Conservation (phyloP, 2,797 vertebrate species). For the Megaceryle alcyon region DNA sequence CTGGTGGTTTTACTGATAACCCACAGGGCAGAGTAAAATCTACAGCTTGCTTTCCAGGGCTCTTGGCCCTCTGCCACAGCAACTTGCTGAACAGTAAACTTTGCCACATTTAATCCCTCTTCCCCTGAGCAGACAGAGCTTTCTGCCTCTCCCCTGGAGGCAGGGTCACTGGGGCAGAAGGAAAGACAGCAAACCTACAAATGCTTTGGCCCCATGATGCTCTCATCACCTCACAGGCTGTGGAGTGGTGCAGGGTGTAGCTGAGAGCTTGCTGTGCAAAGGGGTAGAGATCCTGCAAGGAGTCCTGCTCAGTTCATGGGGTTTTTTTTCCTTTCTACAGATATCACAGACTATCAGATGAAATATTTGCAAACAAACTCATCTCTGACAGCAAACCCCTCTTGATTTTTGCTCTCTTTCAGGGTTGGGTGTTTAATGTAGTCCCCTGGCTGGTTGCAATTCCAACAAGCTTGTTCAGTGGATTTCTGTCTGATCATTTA, state of each 20-base stretch:
- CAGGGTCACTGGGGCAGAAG: neutral
- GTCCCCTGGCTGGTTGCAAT: constrained; percentile 96
- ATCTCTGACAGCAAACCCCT: neutral
- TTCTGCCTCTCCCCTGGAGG: neutral
- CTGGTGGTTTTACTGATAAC: neutral
- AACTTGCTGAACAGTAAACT: neutral
- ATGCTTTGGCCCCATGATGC: neutral
- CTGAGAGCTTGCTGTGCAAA: neutral
- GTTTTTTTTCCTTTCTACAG: neutral
- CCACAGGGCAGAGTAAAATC: neutral
- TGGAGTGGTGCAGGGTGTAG: neutral
- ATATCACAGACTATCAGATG: neutral
- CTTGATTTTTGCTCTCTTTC: constrained; percentile 6
- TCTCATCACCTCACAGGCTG: neutral
- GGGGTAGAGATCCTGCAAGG: neutral
- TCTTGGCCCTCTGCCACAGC: neutral
- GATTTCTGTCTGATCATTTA: constrained; percentile 92
- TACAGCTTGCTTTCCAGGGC: neutral
- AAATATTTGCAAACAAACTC: neutral
- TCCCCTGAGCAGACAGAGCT: neutral
- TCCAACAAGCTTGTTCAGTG: constrained; percentile 89
- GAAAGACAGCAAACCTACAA: neutral
- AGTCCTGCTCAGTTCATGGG: neutral
- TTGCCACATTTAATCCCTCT: neutral
- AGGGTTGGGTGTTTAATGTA: constrained; percentile 98